These are phyloP conservation scores for Ceratina japonica DNA, from an alignment of 1,140 invertebrate species.

Conservation along the genomic window DNA sequence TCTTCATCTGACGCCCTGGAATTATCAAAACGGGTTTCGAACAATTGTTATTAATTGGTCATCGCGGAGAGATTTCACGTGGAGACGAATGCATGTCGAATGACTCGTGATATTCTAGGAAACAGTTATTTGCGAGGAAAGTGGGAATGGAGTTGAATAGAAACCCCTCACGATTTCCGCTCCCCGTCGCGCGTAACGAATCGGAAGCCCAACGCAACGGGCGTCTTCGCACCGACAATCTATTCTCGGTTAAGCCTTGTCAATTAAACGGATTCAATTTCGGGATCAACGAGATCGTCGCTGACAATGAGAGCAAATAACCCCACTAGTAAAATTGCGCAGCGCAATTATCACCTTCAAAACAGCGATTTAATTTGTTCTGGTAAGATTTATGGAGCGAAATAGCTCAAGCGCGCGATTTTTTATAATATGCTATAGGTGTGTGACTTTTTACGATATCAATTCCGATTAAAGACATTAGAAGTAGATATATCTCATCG, in stretches of 20 bases:
- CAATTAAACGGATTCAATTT: constrained; percentile 66
- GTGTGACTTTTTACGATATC: no score
- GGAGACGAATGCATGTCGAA: background rate
- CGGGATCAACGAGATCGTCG: constrained; percentile 50
- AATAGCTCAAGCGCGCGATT: no score
- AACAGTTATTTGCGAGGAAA: background rate
- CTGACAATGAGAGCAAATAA: background rate
- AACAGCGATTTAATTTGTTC: no score
- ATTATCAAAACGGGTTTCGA: background rate
- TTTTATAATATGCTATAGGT: no score
- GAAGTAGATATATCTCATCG: no score
- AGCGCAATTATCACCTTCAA: no score
- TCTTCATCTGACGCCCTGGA: no score
- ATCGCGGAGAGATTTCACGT: background rate
- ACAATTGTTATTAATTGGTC: background rate
- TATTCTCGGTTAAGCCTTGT: constrained; percentile 65
- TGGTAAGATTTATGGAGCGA: no score
- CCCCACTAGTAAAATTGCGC: constrained; percentile 46
- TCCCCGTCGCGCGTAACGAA: constrained; percentile 34
- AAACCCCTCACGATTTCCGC: background rate
- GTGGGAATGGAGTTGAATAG: no score
- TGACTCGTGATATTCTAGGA: constrained; percentile 3
- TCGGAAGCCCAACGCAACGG: background rate
- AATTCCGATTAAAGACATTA: no score
- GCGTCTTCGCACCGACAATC: constrained; percentile 49